phyloP scores from a whole-genome alignment of 2,888 invertebrate genomes.

The Volucella bombylans region DNA sequence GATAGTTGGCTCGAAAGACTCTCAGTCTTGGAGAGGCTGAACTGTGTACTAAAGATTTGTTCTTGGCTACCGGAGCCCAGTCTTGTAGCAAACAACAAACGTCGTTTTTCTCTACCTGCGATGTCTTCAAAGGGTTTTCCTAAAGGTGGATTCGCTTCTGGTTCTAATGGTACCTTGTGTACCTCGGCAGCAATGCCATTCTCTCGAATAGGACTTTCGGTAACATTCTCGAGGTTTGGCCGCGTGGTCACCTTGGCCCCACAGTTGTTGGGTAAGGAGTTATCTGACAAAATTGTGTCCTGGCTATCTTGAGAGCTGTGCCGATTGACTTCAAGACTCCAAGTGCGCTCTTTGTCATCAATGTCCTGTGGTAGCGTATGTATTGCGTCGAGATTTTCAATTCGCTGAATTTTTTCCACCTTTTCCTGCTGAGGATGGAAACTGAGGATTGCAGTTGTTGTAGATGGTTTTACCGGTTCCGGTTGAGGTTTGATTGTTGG shows the following conservation, averaged over 20 bases:
- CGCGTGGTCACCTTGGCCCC: conserved; percentile 75
- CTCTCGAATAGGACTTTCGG: conserved; percentile 77
- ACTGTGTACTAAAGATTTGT: conserved; percentile 87
- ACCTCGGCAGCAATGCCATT: conserved; percentile 79
- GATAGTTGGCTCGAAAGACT: conserved; percentile 86
- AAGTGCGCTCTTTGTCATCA: conserved; percentile 77
- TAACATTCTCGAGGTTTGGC: conserved; percentile 76
- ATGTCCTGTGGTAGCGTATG: conserved; percentile 84
- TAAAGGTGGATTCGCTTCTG: conserved; percentile 33
- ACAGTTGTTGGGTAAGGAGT: conserved; percentile 76
- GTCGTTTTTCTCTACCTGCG: conserved; percentile 80
- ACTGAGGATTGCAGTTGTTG: conserved; percentile 51
- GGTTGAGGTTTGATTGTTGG: conserved; percentile 34
- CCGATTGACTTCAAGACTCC: conserved; percentile 81
- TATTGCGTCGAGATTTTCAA: conserved; percentile 84
- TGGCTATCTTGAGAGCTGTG: conserved; percentile 83
- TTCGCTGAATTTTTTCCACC: conserved; percentile 75
- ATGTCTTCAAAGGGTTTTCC: conserved; percentile 75
- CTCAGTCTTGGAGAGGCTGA: conserved; percentile 86
- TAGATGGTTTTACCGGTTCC: conserved; percentile 9
- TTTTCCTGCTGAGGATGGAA: conserved; percentile 68
- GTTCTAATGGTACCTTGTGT: conserved; percentile 78
- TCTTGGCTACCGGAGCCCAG: conserved; percentile 86
- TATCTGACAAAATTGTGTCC: conserved; percentile 83
- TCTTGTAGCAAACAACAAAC: conserved; percentile 87